Evolutionary conservation across 1,140 invertebrate species (phyloP), one percentile per base, ranked within the genome.

Genomic region (Saccostrea cuccullata): DNA sequence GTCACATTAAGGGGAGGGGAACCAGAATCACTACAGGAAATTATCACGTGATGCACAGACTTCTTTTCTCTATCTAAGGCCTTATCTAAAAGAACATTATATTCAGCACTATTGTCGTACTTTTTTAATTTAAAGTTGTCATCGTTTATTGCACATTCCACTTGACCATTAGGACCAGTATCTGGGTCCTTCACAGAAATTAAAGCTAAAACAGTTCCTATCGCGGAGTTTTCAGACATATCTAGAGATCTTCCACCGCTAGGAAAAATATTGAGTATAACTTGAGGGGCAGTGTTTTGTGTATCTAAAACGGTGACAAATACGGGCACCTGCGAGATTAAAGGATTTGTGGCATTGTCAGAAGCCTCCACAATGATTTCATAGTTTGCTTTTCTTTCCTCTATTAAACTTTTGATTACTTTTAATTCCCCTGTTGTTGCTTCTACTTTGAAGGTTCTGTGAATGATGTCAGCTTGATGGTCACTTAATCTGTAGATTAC

Each of bases 311-410:
- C 88, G 26, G 85, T 98, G 0, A 99, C 98, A 4, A 98, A 99
- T 0, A 99, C 98, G 94, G 98, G 98, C 20, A 98, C 98, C 77
- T 98, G 96, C 9, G 98, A 98, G 93, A 98, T 98, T 95, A 98
- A 98, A 56, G 97, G 95, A 0, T 98, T 67, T 15, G 97, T 97
- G 0, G 98, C 98, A 90, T 98, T 97, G 95, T 99, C 98, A 84
- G 98, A 96, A 11, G 98, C 98, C 93, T 98, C 98, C 0, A 99
- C 98, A 0, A 98, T 98, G 92, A 99, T 98, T 13, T 90, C 77
- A 82, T 91, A 91, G 9, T 86, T 87, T 15, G 64, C 82, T 4
- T 58, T 86, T 13, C 82, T n/a, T 55, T 92, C 91, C 12, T 89
- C 84, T n/a, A 83, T 86, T 20, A 92, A 88, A 17, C 84, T 82